phyloP scores from a whole-genome alignment of 2,797 vertebrate species.

The Danio albolineatus region DNA sequence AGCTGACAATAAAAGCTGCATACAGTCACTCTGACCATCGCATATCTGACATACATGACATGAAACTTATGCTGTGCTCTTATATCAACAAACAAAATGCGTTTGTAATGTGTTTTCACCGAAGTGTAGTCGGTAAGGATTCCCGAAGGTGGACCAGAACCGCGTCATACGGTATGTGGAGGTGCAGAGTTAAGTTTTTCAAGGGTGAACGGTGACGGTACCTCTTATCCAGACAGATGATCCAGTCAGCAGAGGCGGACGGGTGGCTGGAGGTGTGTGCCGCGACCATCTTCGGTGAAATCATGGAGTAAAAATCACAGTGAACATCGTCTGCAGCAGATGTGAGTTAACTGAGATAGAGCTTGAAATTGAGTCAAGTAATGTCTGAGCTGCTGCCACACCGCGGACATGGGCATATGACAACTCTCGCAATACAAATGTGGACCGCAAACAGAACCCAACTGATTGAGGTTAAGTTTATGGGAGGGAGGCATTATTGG shows the following conservation, averaged over 20 bases:
- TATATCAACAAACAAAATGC: background rate
- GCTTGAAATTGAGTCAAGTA: slow-evolving; percentile 5
- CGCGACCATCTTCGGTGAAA: slow-evolving; percentile 90
- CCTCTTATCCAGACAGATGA: slow-evolving; percentile 96
- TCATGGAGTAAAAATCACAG: slow-evolving; percentile 62
- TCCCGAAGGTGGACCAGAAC: slow-evolving; percentile 1
- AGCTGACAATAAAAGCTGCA: background rate
- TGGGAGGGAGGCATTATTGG: too few relatives aligned
- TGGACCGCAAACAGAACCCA: too few relatives aligned
- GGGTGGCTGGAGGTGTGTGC: slow-evolving; percentile 87
- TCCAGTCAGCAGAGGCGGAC: slow-evolving; percentile 90
- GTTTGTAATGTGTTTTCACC: background rate
- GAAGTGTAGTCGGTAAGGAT: background rate
- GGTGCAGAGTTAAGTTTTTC: slow-evolving; percentile 1
- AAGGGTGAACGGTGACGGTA: slow-evolving; percentile 65
- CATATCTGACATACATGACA: background rate
- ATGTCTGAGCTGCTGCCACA: slow-evolving; percentile 20
- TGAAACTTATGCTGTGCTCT: background rate
- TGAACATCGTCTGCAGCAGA: slow-evolving; percentile 43
- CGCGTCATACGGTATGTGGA: background rate
- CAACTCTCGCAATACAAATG: too few relatives aligned
- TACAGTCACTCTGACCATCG: background rate
- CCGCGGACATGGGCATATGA: background rate
- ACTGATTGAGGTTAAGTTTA: too few relatives aligned
- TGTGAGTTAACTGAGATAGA: slow-evolving; percentile 45